Base-by-base conservation (phyloP, 1,140 invertebrate species). In the Globodera rostochiensis region DNA sequence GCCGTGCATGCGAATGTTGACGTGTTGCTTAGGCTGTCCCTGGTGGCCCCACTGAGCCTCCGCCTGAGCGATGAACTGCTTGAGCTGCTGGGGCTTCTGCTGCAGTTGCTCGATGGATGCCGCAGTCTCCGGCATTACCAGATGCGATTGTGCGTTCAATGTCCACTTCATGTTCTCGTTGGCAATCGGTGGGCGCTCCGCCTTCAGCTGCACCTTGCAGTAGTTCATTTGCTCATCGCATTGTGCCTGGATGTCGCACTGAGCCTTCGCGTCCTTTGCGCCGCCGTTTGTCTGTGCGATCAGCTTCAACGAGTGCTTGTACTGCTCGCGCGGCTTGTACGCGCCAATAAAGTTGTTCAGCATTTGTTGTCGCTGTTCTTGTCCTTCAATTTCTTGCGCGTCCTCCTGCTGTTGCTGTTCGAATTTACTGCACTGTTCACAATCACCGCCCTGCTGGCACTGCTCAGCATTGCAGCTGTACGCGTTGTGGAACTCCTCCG, bases 1-100 rank as follows among this genome's bases (percentile, higher is more conserved):
- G 47, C 83, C 83, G 47, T 85, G 86, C 49, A 84, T 19, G 25
- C 83, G 82, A 46, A 86, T 21, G 73, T 82, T 85, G 8, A 84
- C 76, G 36, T 67, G n/a, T 21, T 86, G 74, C 81, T 85, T 67
- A 3, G 83, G 8, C 8, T 84, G 84, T 64, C 57, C 57, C 15
- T 64, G 57, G 78, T 77, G 25, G n/a, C 83, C 85, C 83, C 83
- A 84, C 47, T 86, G 66, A 36, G 50, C 36, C 11, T 84, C 75
- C 9, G 45, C 66, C 64, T 75, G 21, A 4, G 66, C 64, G 85
- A 84, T 57, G 67, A 84, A 47, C 64, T 81, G 81, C 36, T 81
- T 60, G 9, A 45, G 36, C 69, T 71, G 21, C 69, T 25, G 5
- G 69, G 80, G 21, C 47, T 45, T 74, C 25, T 50, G 57, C 82